These are phyloP conservation scores for Hylaea fasciaria DNA, from an alignment of 2,888 invertebrate genomes.

Conservation along the genomic window DNA sequence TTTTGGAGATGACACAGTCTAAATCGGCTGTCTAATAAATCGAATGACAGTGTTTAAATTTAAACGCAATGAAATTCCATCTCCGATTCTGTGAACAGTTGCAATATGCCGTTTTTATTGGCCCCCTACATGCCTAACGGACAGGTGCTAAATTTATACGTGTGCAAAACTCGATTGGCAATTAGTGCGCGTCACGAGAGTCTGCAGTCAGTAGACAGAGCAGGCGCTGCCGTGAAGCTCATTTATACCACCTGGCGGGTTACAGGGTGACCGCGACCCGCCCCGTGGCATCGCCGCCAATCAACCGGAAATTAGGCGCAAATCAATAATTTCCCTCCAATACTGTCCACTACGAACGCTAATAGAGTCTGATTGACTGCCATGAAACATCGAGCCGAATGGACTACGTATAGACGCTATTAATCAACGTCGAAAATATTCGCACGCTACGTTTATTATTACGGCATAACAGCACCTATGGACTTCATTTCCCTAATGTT, in stretches of 20 bases:
- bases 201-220: conserved; percentile 12
- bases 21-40: too few relatives aligned
- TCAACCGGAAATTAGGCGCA: conserved; percentile 78
- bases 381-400: conserved; percentile 39
- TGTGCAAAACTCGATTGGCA: conserved; percentile 31
- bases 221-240: conserved; percentile 6
- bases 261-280: conserved; percentile 67
- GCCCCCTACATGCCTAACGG: not conserved
- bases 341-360: conserved; percentile 61
- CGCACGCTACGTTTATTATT: conserved; percentile 36
- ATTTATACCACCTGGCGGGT: conserved; percentile 28
- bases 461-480: conserved; percentile 33
- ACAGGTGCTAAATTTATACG: not conserved
- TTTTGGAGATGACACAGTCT: too few relatives aligned
- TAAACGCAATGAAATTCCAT: too few relatives aligned
- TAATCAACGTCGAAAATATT: conserved; percentile 44
- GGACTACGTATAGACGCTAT: conserved; percentile 29
- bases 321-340: conserved; percentile 80
- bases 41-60: too few relatives aligned
- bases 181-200: conserved; percentile 35
- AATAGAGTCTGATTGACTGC: conserved; percentile 75
- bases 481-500: conserved; percentile 37
- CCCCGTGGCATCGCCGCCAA: conserved; percentile 59
- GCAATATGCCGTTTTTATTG: too few relatives aligned
- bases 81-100: too few relatives aligned